phyloP scores from a whole-genome alignment of 2,797 vertebrate species.

The Lepilemur septentrionalis region DNA sequence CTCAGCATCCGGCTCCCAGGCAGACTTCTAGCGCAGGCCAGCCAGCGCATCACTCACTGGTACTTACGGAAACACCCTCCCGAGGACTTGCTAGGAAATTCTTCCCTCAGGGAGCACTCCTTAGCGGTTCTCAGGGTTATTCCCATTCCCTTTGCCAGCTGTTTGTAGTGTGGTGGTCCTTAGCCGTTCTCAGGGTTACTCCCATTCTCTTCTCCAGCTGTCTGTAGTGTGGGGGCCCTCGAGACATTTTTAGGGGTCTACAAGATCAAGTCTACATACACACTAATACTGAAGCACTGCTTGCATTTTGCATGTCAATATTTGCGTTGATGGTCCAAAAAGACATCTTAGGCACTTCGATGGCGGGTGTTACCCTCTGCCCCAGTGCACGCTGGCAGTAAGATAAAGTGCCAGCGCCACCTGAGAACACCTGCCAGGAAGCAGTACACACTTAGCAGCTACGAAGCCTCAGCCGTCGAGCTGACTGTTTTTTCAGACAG shows the following conservation, averaged over 20 bases:
- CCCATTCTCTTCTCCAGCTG: neutral
- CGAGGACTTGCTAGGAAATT: neutral
- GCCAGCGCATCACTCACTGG: neutral
- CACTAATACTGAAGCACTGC: neutral
- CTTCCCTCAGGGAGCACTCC: neutral
- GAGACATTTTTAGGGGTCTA: too few relatives aligned
- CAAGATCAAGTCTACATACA: neutral
- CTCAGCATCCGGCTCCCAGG: neutral
- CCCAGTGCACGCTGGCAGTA: fast-evolving
- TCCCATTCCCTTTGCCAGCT: neutral
- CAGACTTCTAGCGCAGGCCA: neutral
- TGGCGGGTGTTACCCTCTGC: neutral
- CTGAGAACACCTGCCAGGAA: neutral
- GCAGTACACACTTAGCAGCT: neutral
- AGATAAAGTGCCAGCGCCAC: neutral
- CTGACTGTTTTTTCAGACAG: neutral
- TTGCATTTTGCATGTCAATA: neutral
- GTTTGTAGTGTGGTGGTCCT: neutral
- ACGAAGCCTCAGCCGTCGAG: neutral
- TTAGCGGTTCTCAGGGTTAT: neutral
- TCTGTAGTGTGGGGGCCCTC: neutral
- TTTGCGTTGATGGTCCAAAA: neutral
- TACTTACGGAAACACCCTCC: neutral
- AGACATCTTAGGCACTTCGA: neutral
- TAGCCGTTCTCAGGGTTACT: neutral